Evolutionary conservation across 1,140 invertebrate genomes (phyloP), one percentile per base, ranked within the genome.

Genomic region (Aethina tumida): DNA sequence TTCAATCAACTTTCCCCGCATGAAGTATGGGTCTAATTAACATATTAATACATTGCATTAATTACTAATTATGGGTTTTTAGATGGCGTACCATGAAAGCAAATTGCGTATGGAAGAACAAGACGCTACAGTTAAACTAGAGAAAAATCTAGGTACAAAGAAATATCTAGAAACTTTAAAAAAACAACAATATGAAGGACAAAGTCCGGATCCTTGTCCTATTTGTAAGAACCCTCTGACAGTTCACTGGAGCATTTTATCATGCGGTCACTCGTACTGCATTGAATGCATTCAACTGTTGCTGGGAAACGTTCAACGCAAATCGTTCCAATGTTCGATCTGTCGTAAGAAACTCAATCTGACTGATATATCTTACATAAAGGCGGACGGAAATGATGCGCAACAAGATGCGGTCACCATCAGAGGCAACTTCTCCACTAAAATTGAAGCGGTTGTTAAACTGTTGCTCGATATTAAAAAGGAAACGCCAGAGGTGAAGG

Each of bases 201-300:
- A 50, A 31, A 58, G 58, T 5, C 68, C 72, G 3, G 77, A 80
- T 27, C 66, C 68, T 1, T 86, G 83, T 61, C 84, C 83, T 2
- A 75, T 86, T 33, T 87, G 83, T 56, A 69, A 71, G 40, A 51
- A 55, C 39, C 47, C 63, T 15, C 53, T 81, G 1, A 70, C 71
- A 26, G 50, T 66, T 12, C 55, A 78, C 60, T 82, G 79, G 79
- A 71, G 64, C 47, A 77, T 83, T 10, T 57, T 84, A 19, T 59
- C 64, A 13, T 84, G 81, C 62, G 79, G 79, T 4, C 81, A 84
- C 53, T 75, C 69, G 43, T 78, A 68, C 51, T 84, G 81, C 52
- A 52, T 75, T 16, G 66, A 70, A 24, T 83, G 80, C 56, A 68
- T 79, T 16, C 49, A 74, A 33, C 40, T 40, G 5, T 35, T 62